Evolutionary conservation across 1,140 invertebrate genomes (phyloP), one percentile per base, ranked within the genome.

Genomic region (Mamestra configurata): DNA sequence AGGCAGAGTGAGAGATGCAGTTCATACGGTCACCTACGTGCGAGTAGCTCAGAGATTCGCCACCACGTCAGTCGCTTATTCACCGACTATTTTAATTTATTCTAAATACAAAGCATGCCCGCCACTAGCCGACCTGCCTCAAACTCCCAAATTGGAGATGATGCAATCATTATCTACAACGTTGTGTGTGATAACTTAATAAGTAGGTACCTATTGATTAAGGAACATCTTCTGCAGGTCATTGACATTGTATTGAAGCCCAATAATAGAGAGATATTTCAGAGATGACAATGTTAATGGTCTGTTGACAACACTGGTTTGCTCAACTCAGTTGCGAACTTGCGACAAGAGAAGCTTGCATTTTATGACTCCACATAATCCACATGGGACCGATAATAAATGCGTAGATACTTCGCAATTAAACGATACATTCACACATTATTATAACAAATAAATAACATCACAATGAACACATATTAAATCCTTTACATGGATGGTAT

Each of bases 61-160:
- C 81, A 84, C 79, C 81, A 82, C 71, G 40, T 46, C 66, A 88
- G 89, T 86, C 82, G 89, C 86, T 92, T 91, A 93, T 91, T 93
- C 91, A 93, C 88, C 81, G 84, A 89, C 91, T 93, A 93, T 93
- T 92, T 92, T 90, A 91, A 92, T 90, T 88, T 92, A 89, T 79
- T 86, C 88, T 89, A 89, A 89, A 92, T 88, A 86, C 86, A 89
- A 75, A 57, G 72, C 46, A 8, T 8, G 27, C 46, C 68, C 5
- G 53, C 31, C 20, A 59, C 72, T 59, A 53, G 11, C 18, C 61
- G 59, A 59, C 61, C 76, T 77, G 76, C 64, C 61, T 37, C 59
- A 77, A 77, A 8, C 24, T 40, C 59, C 22, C 35, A 51, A 77
- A 55, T 40, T 22, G 61, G 59, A 15, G 18, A 77, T 68, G 72